Evolutionary conservation across 1,140 invertebrate genomes (phyloP), one percentile per base, ranked within the genome.

Genomic region (Drosophila kikkawai): DNA sequence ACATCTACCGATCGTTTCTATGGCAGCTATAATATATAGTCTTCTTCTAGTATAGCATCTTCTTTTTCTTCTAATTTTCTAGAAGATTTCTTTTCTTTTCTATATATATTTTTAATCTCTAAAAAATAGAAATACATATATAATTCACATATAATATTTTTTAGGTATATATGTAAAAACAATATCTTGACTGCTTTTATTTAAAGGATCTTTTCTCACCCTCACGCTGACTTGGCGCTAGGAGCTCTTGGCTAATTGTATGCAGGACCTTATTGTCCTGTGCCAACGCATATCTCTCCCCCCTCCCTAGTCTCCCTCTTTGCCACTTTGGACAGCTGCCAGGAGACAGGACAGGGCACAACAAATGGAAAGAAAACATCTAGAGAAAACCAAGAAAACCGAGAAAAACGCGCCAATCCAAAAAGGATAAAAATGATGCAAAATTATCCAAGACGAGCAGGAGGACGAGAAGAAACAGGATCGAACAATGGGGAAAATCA

Each of bases 361-460:
- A 86, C 66, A 68, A 76, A 57, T 41, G 34, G 7, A 39, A 58
- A 19, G 12, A 55, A 55, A 55, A 55, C 34, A 55, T 55, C 15
- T 17, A 32, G 29, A 44, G 66, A 45, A 70, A 70, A 32, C 47
- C 29, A 22, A 70, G 39, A 59, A 75, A 70, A 32, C 47, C 29
- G 32, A 70, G 39, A 59, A 75, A 77, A 82, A 66, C 79, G 61
- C 79, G 82, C 79, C 84, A 80, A 83, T 51, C 26, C 56, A 53
- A 56, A 69, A 66, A 17, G 50, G 37, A 61, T 61, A 55, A 63
- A 84, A 66, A 85, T 88, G 85, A 88, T 88, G 85, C 85, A 88
- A 88, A 88, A 88, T 79, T 80, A 80, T 76, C 58, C 68, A 73
- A 73, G 70, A 73, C 36, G 32, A 70, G 15, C 17, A 32, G 4